Conservation (phyloP, 2,113 vertebrate species). For the Micronisus gabar region DNA sequence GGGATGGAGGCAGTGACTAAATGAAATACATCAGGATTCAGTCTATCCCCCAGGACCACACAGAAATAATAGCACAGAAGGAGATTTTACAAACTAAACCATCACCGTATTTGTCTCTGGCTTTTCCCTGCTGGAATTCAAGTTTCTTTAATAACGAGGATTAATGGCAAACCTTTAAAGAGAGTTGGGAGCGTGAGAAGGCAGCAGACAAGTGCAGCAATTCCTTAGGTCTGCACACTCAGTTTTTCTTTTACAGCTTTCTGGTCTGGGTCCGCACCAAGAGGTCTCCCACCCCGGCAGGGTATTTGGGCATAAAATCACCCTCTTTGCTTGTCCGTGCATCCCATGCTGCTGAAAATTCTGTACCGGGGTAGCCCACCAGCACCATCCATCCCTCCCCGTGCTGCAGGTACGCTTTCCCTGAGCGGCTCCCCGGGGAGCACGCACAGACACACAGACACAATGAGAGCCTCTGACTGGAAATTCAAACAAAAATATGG, state of each 20-base stretch:
- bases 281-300: background rate
- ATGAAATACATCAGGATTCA: background rate
- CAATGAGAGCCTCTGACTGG: constrained; percentile 40
- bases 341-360: background rate
- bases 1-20: background rate
- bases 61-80: background rate
- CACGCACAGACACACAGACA: constrained; percentile 5
- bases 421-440: background rate
- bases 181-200: background rate
- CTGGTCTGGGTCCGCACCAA: background rate
- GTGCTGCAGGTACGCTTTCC: background rate
- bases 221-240: background rate
- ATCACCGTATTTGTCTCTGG: background rate
- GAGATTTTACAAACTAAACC: background rate
- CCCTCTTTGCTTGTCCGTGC: background rate
- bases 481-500: constrained; percentile 55
- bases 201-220: background rate
- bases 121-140: background rate
- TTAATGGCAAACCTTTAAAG: constrained; percentile 2
- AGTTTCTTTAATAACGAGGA: background rate
- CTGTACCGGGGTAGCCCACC: fast-evolving
- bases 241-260: background rate
- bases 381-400: background rate
- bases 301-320: background rate
- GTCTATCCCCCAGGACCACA: background rate